Evolutionary conservation across 2,797 vertebrate species (phyloP), one percentile per base, ranked within the genome.

Genomic region (Fistularia commersonii): DNA sequence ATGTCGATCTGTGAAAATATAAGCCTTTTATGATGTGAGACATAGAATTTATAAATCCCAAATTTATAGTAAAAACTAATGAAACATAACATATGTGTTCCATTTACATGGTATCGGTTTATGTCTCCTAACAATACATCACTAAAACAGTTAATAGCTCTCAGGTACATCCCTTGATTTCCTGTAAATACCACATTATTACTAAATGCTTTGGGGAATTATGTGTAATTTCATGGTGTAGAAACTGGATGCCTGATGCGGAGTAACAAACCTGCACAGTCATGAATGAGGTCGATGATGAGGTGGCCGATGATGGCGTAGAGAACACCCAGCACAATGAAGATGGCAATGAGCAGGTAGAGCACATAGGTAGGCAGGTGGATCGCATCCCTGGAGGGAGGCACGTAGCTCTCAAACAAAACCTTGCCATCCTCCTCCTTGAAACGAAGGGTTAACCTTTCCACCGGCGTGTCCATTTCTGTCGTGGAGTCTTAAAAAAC

Each of bases 271-370:
- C 95, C 95, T 0, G 94, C 90, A 0, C 89, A 74, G 73, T 96
- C 94, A 2, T 98, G 95, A 35, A 91, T 53, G 50, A 98, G 92
- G 85, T 98, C 95, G 66, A 91, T 94, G 84, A 98, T 94, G 72
- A 96, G 92, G 76, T 98, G 94, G 0, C 96, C 95, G 0, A 95
- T 94, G 4, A 98, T 97, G 77, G 94, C 93, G 0, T 98, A 97
- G 0, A 94, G 92, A 46, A 95, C 93, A 0, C 71, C 67, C 36
- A 94, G 8, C 57, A 98, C 87, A 9, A 96, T 61, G 2, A 85
- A 61, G 0, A 69, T 45, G 0, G 93, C 93, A 55, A 98, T 91
- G 59, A 95, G 49, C 80, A 96, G 74, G 82, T 96, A 97, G 5
- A 97, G 39, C 14, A 85, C 53, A 0, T 92, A 86, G 8, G 77